Evolutionary conservation across 1,140 invertebrate genomes (phyloP), one percentile per base, ranked within the genome.

Genomic region (Arctopsyche grandis): DNA sequence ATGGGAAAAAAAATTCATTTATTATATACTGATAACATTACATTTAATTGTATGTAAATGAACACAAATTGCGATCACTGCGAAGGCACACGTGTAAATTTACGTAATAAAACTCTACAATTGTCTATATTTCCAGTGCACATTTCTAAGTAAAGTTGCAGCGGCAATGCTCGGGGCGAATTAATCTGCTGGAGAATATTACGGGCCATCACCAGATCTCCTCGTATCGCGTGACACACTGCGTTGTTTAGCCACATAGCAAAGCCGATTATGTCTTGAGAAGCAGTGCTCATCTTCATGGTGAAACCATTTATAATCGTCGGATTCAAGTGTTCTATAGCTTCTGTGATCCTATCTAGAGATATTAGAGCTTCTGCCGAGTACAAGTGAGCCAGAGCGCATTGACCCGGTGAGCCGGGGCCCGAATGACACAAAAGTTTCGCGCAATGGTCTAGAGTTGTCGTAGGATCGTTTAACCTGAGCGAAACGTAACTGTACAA

Each of bases 321-420:
- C 5, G 94, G 94, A 84, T 97, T 95, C 24, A 98, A 88, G 86
- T 96, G 92, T 78, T 95, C 91, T 19, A 97, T 90, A 1, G 96
- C 96, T 86, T 98, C 96, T 4, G 90, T 88, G 58, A 96, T 93
- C 88, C 93, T 92, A 84, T 97, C 94, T 84, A 97, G 86, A 74
- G 94, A 91, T 81, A 98, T 92, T n/a, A 96, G 87, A 56, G 96
- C 93, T 87, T 99, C 97, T 0, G 95, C 96, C 19, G 94, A 93
- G 86, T 98, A 98, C 80, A 98, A 91, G 86, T 97, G 93, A 0
- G 92, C 95, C 79, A 98, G 88, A 79, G 97, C 92, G 86, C 94
- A 95, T 81, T 84, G 89, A 84, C 46, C 73, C 0, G 71, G 48
- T 38, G 21, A 74, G 9, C 73, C 80, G 5, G 52, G 69, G n/a